These are phyloP conservation scores for Stenurella melanura DNA, from an alignment of 2,888 invertebrate genomes.

Conservation along the genomic window DNA sequence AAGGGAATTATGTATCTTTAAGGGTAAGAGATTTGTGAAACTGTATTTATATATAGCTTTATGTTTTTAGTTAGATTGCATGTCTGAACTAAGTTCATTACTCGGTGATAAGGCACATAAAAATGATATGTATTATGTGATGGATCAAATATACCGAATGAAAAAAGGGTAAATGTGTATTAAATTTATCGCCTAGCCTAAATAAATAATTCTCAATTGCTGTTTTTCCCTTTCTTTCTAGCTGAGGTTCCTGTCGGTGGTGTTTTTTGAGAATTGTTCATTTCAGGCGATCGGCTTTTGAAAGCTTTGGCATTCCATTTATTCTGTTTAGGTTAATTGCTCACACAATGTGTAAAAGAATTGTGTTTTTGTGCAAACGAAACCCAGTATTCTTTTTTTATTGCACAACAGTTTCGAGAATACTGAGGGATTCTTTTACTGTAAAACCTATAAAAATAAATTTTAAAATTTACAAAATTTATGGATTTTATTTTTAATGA, in stretches of 20 bases:
- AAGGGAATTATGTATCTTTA: slow-evolving; percentile 54
- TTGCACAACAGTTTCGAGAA: slow-evolving; percentile 48
- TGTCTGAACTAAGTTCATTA: slow-evolving; percentile 58
- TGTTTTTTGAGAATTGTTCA: slow-evolving; percentile 38
- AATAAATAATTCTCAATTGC: slow-evolving; percentile 43
- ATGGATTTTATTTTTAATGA: slow-evolving; percentile 32
- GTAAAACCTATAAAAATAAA: slow-evolving; percentile 50
- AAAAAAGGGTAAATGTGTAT: slow-evolving; percentile 37
- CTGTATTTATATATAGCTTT: slow-evolving; percentile 65
- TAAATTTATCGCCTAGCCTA: slow-evolving; percentile 43
- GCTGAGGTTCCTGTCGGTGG: slow-evolving; percentile 6
- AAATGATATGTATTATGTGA: slow-evolving; percentile 65
- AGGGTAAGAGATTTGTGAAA: slow-evolving; percentile 59
- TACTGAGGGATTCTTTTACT: slow-evolving; percentile 50
- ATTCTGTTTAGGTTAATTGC: slow-evolving; percentile 39
- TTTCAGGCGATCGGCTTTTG: slow-evolving; percentile 43
- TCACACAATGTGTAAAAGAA: slow-evolving; percentile 43
- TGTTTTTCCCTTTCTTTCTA: slow-evolving; percentile 2
- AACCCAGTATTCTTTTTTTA: slow-evolving; percentile 63
- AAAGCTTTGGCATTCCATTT: slow-evolving; percentile 49
- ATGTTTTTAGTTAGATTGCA: slow-evolving; percentile 67
- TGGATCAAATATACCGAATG: slow-evolving; percentile 61
- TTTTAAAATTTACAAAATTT: slow-evolving; percentile 41
- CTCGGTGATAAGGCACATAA: slow-evolving; percentile 67
- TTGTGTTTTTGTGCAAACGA: slow-evolving; percentile 59